A percentile compares a stretch with the other conserved stretches of the same genome.
Conservation (phyloP, 2,888 invertebrate species). For the Papilio protenor region DNA sequence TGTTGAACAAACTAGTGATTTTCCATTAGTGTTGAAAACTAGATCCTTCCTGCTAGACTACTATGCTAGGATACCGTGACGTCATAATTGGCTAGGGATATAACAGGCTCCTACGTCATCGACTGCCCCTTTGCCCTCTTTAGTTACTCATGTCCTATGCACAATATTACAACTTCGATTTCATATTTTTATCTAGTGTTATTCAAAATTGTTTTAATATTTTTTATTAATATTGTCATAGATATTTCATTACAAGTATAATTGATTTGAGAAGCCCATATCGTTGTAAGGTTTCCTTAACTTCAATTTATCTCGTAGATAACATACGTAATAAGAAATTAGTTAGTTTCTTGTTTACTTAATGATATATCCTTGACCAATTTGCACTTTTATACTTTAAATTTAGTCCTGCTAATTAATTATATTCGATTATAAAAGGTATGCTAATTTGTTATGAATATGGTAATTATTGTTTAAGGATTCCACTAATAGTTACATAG, state of each 20-base stretch:
- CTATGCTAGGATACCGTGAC: not conserved
- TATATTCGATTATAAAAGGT: not conserved
- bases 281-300: not conserved
- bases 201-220: no score
- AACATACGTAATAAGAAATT: not conserved
- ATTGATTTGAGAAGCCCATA: not conserved
- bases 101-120: no score
- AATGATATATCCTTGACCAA: not conserved
- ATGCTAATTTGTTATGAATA: not conserved
- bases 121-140: no score
- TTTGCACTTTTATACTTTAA: not conserved
- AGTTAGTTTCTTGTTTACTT: not conserved
- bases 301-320: not conserved
- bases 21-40: constrained; percentile 11
- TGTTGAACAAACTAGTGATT: constrained; percentile 24
- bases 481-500: not conserved
- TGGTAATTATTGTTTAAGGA: not conserved
- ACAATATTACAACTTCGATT: no score
- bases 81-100: no score
- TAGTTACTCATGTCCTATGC: no score
- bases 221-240: no score
- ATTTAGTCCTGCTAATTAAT: not conserved
- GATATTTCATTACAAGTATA: not conserved
- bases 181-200: no score
- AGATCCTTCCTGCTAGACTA: not conserved